Percentiles rank a stretch among this genome's conserved stretches.
phyloP scores from a whole-genome alignment of 2,888 invertebrate species.

The Meta bourneti region DNA sequence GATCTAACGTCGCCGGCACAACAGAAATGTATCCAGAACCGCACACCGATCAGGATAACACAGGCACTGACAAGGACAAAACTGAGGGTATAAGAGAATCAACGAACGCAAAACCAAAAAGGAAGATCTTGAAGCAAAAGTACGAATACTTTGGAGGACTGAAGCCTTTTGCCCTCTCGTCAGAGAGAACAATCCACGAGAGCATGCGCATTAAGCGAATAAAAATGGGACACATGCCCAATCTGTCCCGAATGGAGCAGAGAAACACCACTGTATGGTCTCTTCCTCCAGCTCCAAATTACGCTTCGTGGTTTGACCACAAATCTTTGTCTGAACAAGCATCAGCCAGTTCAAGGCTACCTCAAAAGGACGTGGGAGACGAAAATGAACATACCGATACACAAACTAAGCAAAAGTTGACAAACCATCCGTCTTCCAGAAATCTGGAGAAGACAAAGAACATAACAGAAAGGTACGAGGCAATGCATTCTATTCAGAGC shows the following conservation, averaged over 20 bases:
- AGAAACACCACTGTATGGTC: not conserved
- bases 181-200: slow-evolving; percentile 20
- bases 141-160: slow-evolving; percentile 32
- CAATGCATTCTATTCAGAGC: not conserved
- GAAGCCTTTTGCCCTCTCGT: slow-evolving; percentile 12
- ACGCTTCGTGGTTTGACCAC: not conserved
- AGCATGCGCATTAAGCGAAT: slow-evolving; percentile 21
- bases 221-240: slow-evolving; percentile 17
- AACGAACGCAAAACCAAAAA: not conserved
- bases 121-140: not conserved
- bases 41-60: not conserved
- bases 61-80: not conserved
- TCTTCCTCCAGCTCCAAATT: not conserved
- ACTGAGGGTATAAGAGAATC: not conserved
- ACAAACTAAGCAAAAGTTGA: not conserved
- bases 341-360: not conserved
- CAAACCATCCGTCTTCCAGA: not conserved
- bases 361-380: not conserved
- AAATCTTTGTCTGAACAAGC: not conserved
- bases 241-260: not conserved
- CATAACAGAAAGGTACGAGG: slow-evolving; percentile 26
- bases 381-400: not conserved
- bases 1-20: not conserved
- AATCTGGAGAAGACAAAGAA: slow-evolving; percentile 8
- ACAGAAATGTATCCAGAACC: not conserved